These are phyloP conservation scores for Tetramorium bicarinatum DNA, from an alignment of 2,888 invertebrate genomes.

Conservation along the genomic window DNA sequence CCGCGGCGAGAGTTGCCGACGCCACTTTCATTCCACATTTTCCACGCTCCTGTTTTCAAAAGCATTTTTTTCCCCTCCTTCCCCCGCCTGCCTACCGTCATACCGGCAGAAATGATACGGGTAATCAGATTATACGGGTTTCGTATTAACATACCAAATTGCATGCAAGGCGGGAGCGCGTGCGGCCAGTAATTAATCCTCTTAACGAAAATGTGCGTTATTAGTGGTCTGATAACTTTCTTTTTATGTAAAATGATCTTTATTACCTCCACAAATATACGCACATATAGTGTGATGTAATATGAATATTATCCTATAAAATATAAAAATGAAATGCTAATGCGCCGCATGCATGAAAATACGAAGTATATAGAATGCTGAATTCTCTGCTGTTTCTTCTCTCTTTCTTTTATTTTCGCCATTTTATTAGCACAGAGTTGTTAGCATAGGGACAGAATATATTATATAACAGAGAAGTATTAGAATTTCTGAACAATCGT, in stretches of 20 bases:
- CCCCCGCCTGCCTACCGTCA: constrained; percentile 23
- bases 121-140: constrained; percentile 41
- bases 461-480: constrained; percentile 12
- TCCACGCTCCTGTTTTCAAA: constrained; percentile 22
- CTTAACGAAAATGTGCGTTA: constrained; percentile 27
- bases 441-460: not conserved
- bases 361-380: not conserved
- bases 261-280: constrained; percentile 25
- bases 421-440: constrained; percentile 1
- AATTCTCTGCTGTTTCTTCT: not conserved
- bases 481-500: not conserved
- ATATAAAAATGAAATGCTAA: constrained; percentile 20
- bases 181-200: constrained; percentile 31
- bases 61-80: constrained; percentile 2
- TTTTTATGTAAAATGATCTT: constrained; percentile 7
- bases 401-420: not conserved
- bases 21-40: constrained; percentile 31
- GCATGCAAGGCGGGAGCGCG: not conserved
- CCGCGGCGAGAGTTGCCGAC: constrained; percentile 44
- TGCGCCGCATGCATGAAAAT: not conserved
- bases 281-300: not conserved
- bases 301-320: constrained; percentile 20
- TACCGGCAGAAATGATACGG: constrained; percentile 24
- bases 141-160: constrained; percentile 42
- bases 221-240: not conserved